These are phyloP conservation scores for Gasteruption jaculator DNA, from an alignment of 2,888 invertebrate genomes.

Conservation along the genomic window DNA sequence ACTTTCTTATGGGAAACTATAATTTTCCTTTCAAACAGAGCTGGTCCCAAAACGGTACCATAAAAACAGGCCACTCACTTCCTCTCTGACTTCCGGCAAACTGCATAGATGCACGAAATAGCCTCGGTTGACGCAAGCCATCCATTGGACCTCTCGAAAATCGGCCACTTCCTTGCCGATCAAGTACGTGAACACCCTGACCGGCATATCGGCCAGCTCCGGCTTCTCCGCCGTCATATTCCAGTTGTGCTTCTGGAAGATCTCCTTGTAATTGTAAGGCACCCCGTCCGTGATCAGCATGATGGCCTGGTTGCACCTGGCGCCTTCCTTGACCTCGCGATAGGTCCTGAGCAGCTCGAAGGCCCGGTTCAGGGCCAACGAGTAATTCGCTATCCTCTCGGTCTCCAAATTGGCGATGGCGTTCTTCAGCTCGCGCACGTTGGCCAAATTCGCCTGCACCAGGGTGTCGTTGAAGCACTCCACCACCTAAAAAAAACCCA, in stretches of 20 bases:
- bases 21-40: conserved; percentile 3
- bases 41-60: not conserved
- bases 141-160: conserved; percentile 90
- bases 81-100: conserved; percentile 94
- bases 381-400: conserved; percentile 90
- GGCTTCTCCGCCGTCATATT: conserved; percentile 58
- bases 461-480: conserved; percentile 85
- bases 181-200: conserved; percentile 95
- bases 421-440: conserved; percentile 76
- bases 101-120: conserved; percentile 96
- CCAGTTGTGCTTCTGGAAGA: conserved; percentile 91
- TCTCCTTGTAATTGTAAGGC: conserved; percentile 87
- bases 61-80: conserved; percentile 57
- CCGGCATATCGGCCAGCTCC: conserved; percentile 61
- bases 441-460: conserved; percentile 86
- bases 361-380: conserved; percentile 80
- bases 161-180: conserved; percentile 89
- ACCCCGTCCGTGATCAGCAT: conserved; percentile 99
- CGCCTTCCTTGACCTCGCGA: conserved; percentile 62
- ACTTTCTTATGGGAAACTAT: not conserved
- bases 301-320: conserved; percentile 84
- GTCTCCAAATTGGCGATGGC: conserved; percentile 76
- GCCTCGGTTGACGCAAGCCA: conserved; percentile 97
- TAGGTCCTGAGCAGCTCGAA: conserved; percentile 78
- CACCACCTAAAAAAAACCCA: conserved; percentile 53